Evolutionary conservation across 2,888 invertebrate genomes (phyloP).

Genomic region (Dendrolimus houi): DNA sequence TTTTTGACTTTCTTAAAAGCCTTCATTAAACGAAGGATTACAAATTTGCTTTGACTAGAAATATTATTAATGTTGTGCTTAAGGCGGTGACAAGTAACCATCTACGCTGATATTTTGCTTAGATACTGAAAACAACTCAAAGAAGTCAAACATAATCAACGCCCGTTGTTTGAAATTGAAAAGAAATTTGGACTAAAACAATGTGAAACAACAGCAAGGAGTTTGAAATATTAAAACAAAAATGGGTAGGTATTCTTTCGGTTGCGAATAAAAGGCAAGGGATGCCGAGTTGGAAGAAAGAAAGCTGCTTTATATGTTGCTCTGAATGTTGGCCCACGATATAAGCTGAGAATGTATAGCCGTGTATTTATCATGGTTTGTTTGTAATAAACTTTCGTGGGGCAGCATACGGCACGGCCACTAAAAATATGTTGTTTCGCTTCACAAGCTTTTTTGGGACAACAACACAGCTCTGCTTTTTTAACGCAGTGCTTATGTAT

Average conservation of each 20-base stretch:
- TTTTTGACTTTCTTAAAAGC: background rate
- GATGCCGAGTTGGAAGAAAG: slow-evolving; percentile 10
- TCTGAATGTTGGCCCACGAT: background rate
- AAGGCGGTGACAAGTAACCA: background rate
- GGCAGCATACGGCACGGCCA: slow-evolving; percentile 9
- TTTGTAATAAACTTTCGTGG: slow-evolving; percentile 22
- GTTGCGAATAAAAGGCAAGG: slow-evolving; percentile 14
- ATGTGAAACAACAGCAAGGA: slow-evolving; percentile 5
- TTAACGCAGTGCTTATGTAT: background rate
- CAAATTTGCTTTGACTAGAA: background rate
- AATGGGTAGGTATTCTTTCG: slow-evolving; percentile 16
- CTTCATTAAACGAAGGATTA: background rate
- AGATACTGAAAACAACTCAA: background rate
- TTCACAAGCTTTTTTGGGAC: slow-evolving; percentile 12
- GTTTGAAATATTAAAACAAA: slow-evolving; percentile 21
- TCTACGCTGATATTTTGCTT: background rate
- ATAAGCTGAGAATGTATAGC: slow-evolving; percentile 9
- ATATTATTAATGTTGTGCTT: background rate
- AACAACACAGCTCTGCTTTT: slow-evolving; percentile 15
- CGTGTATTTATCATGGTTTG: slow-evolving; percentile 17
- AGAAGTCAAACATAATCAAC: background rate
- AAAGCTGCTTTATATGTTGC: slow-evolving; percentile 5
- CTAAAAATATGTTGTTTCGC: slow-evolving; percentile 8
- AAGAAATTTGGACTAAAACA: background rate
- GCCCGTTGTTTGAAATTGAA: background rate